Evolutionary conservation across 2,113 vertebrate genomes (phyloP).

Genomic region (Acanthisitta chloris): DNA sequence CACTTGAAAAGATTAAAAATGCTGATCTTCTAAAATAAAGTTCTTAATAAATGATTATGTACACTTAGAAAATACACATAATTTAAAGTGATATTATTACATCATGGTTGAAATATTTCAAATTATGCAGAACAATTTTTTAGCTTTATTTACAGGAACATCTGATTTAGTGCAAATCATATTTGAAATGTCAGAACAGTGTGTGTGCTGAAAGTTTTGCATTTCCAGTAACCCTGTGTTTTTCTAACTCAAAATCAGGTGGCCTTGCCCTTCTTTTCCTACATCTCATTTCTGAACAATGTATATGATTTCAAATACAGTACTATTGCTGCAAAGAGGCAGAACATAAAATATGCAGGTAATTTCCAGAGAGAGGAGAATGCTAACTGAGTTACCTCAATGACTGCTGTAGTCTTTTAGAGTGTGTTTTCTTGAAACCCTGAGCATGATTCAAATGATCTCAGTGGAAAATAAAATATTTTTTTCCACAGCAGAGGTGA

Average conservation of each 20-base stretch:
- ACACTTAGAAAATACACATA: background rate
- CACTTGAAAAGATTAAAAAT: background rate
- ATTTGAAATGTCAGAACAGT: background rate
- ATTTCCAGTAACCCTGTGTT: background rate
- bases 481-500: background rate
- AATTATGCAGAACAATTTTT: background rate
- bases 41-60: background rate
- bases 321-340: background rate
- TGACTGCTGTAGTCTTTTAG: background rate
- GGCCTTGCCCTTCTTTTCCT: background rate
- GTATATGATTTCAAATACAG: background rate
- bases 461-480: background rate
- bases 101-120: background rate
- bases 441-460: background rate
- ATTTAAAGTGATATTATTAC: background rate
- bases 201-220: background rate
- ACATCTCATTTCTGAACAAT: background rate
- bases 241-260: background rate
- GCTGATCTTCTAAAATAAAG: background rate
- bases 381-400: background rate
- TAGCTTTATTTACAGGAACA: background rate
- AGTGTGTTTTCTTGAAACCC: too few species aligned
- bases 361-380: background rate
- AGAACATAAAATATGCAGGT: background rate
- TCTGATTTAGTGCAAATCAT: background rate